Evolutionary conservation across 2,888 invertebrate genomes (phyloP).

Genomic region (Anaspis maculata): DNA sequence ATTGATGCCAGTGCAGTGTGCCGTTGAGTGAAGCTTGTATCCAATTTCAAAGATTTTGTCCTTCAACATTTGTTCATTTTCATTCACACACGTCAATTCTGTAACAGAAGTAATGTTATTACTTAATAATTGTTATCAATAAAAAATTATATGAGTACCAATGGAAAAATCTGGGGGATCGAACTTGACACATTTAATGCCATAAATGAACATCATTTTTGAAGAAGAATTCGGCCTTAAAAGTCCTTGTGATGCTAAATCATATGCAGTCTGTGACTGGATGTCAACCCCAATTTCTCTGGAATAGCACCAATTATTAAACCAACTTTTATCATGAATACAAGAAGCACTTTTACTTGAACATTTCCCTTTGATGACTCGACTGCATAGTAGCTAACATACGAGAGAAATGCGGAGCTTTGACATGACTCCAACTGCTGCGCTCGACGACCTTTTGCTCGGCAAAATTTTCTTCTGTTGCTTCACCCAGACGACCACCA

Average conservation of each 20-base stretch:
- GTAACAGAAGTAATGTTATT: slow-evolving; percentile 21
- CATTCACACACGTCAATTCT: slow-evolving; percentile 86
- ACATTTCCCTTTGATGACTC: slow-evolving; percentile 80
- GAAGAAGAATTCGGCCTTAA: slow-evolving; percentile 62
- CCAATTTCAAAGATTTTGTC: slow-evolving; percentile 79
- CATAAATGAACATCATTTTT: slow-evolving; percentile 72
- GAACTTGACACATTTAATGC: slow-evolving; percentile 76
- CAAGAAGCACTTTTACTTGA: slow-evolving; percentile 56
- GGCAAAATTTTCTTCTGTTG: slow-evolving; percentile 64
- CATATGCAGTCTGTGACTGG: slow-evolving; percentile 83
- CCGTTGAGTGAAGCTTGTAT: slow-evolving; percentile 65
- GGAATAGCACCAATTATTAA: too few relatives aligned
- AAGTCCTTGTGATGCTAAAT: slow-evolving; percentile 74
- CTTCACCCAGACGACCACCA: slow-evolving; percentile 65
- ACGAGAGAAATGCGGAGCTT: slow-evolving; percentile 58
- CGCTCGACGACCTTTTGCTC: slow-evolving; percentile 64
- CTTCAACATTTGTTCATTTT: slow-evolving; percentile 68
- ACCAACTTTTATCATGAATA: too few relatives aligned
- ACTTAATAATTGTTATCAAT: slow-evolving; percentile 1
- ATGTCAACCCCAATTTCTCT: slow-evolving; percentile 71
- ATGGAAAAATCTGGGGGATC: slow-evolving; percentile 76
- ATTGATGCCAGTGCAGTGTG: slow-evolving; percentile 71
- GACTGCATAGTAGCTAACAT: slow-evolving; percentile 75
- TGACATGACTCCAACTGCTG: slow-evolving; percentile 63
- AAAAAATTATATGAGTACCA: slow-evolving; percentile 54